phyloP scores from a whole-genome alignment of 2,888 invertebrate genomes.

The Ethmia dodecea region DNA sequence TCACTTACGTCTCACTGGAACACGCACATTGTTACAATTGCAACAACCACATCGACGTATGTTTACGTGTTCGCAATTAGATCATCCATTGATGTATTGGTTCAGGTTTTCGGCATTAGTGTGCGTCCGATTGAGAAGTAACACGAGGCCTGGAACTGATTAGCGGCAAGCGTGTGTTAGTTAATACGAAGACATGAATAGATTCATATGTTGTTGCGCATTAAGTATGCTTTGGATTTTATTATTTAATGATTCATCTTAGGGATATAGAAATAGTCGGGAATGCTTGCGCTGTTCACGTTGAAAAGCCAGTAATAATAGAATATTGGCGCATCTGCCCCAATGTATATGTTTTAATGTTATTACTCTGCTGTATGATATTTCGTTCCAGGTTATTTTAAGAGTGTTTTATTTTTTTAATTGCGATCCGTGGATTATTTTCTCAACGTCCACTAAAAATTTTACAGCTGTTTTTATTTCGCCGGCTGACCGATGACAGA shows the following conservation, averaged over 20 bases:
- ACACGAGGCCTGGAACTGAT: conserved; percentile 69
- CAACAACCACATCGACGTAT: conserved; percentile 61
- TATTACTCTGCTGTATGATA: conserved; percentile 66
- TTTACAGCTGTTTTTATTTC: conserved; percentile 68
- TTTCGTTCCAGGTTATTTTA: conserved; percentile 62
- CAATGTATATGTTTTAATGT: conserved; percentile 71
- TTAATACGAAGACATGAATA: conserved; percentile 60
- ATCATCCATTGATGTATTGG: conserved; percentile 66
- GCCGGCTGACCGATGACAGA: conserved; percentile 67
- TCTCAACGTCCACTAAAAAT: conserved; percentile 56
- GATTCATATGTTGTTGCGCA: conserved; percentile 62
- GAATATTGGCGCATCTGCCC: conserved; percentile 75
- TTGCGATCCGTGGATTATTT: conserved; percentile 66
- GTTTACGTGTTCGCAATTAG: conserved; percentile 73
- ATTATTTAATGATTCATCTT: conserved; percentile 54
- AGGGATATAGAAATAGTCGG: conserved; percentile 75
- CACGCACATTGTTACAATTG: conserved; percentile 65
- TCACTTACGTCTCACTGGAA: too few species aligned
- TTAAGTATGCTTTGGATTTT: conserved; percentile 76
- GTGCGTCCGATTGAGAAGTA: conserved; percentile 57
- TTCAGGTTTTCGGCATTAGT: conserved; percentile 24
- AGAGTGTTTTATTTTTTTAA: conserved; percentile 71
- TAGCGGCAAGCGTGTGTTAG: conserved; percentile 62
- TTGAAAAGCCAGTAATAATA: conserved; percentile 75
- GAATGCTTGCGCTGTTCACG: conserved; percentile 68